Conservation (phyloP, 2,113 vertebrate genomes). For the Heterotis niloticus region DNA sequence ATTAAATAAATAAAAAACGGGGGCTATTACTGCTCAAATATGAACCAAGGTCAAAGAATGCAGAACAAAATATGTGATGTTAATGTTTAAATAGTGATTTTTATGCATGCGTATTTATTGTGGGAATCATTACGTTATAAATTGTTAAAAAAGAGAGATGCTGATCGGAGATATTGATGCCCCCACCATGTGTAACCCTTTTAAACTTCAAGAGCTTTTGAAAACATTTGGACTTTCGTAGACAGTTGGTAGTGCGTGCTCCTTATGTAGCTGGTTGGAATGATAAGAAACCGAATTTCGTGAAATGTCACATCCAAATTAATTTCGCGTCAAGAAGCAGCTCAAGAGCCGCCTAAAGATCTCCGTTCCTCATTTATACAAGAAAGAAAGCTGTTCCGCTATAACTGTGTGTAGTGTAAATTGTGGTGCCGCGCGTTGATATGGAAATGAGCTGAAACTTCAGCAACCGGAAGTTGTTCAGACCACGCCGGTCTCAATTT, state of each 20-base stretch:
- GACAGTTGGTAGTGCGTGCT: background rate
- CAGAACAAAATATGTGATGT: no score
- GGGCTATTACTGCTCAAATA: no score
- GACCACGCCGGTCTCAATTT: background rate
- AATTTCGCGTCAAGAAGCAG: background rate
- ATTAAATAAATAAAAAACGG: no score
- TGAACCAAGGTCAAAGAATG: no score
- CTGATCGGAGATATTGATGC: background rate
- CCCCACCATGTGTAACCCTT: background rate
- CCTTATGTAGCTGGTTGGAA: background rate
- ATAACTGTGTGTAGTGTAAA: background rate
- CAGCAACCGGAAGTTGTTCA: no score
- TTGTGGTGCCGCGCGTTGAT: background rate
- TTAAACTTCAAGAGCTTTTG: background rate
- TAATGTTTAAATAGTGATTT: no score
- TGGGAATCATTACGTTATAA: background rate
- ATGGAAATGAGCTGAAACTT: background rate
- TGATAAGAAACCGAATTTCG: background rate
- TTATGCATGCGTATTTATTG: no score
- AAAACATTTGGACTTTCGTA: background rate
- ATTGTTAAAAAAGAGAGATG: conserved; percentile 6
- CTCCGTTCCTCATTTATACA: background rate
- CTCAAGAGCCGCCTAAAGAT: background rate
- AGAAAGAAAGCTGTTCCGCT: background rate
- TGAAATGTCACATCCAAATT: conserved; percentile 5